Evolutionary conservation across 2,888 invertebrate genomes (phyloP), one percentile per base, ranked within the genome.

Genomic region (Aethes cnicana): DNA sequence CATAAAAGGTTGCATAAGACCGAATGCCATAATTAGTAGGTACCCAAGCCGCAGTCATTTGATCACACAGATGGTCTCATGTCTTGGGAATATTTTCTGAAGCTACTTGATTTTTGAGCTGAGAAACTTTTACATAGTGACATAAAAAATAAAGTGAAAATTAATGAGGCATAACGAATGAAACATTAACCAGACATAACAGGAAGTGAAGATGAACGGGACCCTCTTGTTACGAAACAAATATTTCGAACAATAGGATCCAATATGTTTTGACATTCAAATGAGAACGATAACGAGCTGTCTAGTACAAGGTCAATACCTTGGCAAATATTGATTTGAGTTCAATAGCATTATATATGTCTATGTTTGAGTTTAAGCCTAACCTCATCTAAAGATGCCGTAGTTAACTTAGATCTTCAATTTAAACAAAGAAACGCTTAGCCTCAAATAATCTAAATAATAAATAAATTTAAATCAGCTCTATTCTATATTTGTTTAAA

Each of bases 281-380:
- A 76, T 64, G 62, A 70, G 73, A 73, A 66, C 64, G 68, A 58
- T 71, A 76, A 77, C 73, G 63, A 78, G 70, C 71, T 76, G 79
- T 78, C 74, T 66, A 65, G 63, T 37, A 52, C 73, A 77, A 77
- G 78, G 77, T 59, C 64, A 49, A 55, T 50, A 54, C 53, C 56
- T 50, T 49, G 55, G 47, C 48, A 53, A 56, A 58, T 50, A 50
- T 50, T 50, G 39, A 53, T 53, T 48, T 37, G 35, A 48, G 41
- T 36, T 48, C 42, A 30, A n/a, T n/a, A n/a, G n/a, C n/a, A n/a
- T n/a, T n/a, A n/a, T n/a, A n/a, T n/a, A n/a, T n/a, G n/a, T n/a
- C n/a, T n/a, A n/a, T n/a, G n/a, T 53, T 48, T 37, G 35, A 48
- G 41, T 36, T 48, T 36, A 30, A 48, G 36, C 17, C 33, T 39